Evolutionary conservation across 2,113 vertebrate genomes (phyloP), one percentile per base, ranked within the genome.

Genomic region (Verasper variegatus): DNA sequence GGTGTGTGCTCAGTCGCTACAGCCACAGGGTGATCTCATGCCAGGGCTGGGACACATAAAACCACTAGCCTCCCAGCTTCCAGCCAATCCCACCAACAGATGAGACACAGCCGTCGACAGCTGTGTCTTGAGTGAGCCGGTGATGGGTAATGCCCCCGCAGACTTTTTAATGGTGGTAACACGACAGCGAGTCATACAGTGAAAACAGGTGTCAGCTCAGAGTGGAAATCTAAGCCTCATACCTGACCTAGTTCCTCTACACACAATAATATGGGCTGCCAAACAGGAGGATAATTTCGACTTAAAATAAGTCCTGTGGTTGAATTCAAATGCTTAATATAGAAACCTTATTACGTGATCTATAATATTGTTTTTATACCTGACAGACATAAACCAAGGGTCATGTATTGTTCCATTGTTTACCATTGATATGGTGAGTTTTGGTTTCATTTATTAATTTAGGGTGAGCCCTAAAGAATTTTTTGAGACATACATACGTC

Each of bases 21-120:
- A 66, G 81, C 92, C 91, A 65, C 88, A 84, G 69, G 69, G 51
- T 82, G 88, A 89, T 64, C 78, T 90, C 80, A 77, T 86, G 81
- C 68, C 85, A 59, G 70, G 71, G 84, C 61, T 71, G 71, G 70
- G 60, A 75, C n/a, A 59, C 4, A 57, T 26, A 37, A 68, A 84
- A 82, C 45, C 68, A 68, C 54, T 70, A 55, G 72, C 68, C 23
- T 71, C 75, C 37, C 58, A 82, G 86, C 75, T 80, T 88, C 62
- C 27, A 4, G 59, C 72, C 68, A 59, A 61, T 35, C 31, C 58
- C 35, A 52, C 45, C 35, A 45, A 35, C 4, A 54, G 72, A 73
- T 1, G 0, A 81, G 76, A 84, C 68, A 4, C 40, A 23, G 58
- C 18, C 17, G 0, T 18, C 1, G 3, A 56, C 57, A 56, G 80